A percentile compares a stretch with the other conserved stretches of the same genome.
phyloP scores from a whole-genome alignment of 2,888 invertebrate genomes.

The Odontocerum albicorne region DNA sequence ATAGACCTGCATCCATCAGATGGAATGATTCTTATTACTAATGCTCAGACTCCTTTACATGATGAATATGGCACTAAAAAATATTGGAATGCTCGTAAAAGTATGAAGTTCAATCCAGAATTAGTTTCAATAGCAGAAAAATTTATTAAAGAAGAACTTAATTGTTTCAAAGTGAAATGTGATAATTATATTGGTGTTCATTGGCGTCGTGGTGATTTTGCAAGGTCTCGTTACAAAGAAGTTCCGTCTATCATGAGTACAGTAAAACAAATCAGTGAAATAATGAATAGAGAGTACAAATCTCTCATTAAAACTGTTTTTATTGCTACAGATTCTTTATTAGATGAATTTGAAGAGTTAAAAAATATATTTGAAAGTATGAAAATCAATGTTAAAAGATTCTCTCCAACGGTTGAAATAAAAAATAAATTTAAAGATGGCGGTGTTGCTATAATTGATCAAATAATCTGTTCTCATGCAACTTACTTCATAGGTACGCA shows the following conservation, averaged over 20 bases:
- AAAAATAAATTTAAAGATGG: slow-evolving; percentile 71
- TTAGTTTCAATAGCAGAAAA: slow-evolving; percentile 68
- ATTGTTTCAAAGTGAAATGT: slow-evolving; percentile 48
- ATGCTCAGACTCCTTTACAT: slow-evolving; percentile 86
- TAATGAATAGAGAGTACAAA: slow-evolving; percentile 37
- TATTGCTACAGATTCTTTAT: slow-evolving; percentile 82
- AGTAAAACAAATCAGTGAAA: slow-evolving; percentile 69
- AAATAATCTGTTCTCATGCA: slow-evolving; percentile 91
- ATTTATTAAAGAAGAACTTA: slow-evolving; percentile 52
- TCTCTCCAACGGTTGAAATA: slow-evolving; percentile 51
- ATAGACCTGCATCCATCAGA: slow-evolving; percentile 48
- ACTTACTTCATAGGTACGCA: slow-evolving; percentile 87
- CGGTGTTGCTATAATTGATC: slow-evolving; percentile 90
- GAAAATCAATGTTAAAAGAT: slow-evolving; percentile 45
- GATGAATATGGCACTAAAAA: slow-evolving; percentile 79
- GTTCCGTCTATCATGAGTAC: slow-evolving; percentile 79
- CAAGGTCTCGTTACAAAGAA: slow-evolving; percentile 68
- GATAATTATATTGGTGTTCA: slow-evolving; percentile 83
- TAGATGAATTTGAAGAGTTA: slow-evolving; percentile 56
- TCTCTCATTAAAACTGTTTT: slow-evolving; percentile 56
- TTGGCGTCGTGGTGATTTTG: slow-evolving; percentile 86
- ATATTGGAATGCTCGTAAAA: slow-evolving; percentile 87
- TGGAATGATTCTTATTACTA: slow-evolving; percentile 68
- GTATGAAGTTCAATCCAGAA: slow-evolving; percentile 83
- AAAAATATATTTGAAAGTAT: slow-evolving; percentile 47